Base-by-base conservation (phyloP, 1,140 invertebrate species). In the Eriosoma lanigerum region DNA sequence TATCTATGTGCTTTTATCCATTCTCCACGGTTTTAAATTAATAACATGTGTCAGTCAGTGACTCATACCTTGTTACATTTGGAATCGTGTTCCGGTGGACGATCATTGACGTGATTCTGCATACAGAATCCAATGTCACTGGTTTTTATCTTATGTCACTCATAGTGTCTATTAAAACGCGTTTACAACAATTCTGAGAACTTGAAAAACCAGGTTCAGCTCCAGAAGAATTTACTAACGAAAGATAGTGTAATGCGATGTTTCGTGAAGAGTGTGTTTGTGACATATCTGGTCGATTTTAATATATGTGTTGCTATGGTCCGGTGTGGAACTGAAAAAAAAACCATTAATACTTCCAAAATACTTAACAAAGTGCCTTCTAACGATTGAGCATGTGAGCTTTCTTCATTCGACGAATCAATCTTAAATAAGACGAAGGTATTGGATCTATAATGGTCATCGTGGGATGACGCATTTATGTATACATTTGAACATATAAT, bases 401-500 rank as follows among this genome's bases (percentile, higher is more conserved):
- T 19, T 4, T 48, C 9, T 44, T 46, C 29, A 19, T 46, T 19
- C 13, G 62, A 44, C 50, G 46, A 66, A 1, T 44, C 13, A 1
- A 4, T 8, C 17, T 17, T 8, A 32, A 32, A 13, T 85, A 26
- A 38, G 9, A 17, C 64, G 3, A 66, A 62, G 21, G 62, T 81
- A 13, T 32, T 81, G 13, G 80, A 62, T 15, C 10, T 81, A 19
- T n/a, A 21, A 5, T 81, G 80, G 80, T 66, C 12, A 9, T 32
- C 60, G 6, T 15, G 46, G 17, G 15, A n/a, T 9, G 80, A 81
- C 48, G 5, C 24, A 1, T 64, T 81, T n/a, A 0, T 5, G 24
- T 68, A 64, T 12, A 48, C 60, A 86, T 78, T 82, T 85, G 2
- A 21, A 1, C 54, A 8, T 19, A 3, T n/a, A n/a, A n/a, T n/a